These are phyloP conservation scores for Sciurus niger DNA, from an alignment of 2,113 vertebrate genomes.

Conservation along the genomic window DNA sequence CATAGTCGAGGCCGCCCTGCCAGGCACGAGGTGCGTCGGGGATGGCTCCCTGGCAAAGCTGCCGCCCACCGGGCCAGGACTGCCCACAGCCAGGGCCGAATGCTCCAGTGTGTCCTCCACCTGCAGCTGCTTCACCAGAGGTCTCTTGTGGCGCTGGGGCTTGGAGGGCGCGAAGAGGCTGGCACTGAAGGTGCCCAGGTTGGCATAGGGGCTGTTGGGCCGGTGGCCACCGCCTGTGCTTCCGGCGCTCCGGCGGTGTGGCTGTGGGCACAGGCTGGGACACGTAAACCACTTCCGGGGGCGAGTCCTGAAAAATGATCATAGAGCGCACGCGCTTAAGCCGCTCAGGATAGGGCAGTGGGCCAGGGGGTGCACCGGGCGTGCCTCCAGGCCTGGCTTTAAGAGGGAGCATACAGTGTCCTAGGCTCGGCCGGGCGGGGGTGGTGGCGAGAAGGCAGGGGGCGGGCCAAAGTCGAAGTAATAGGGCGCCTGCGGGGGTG, in stretches of 20 bases:
- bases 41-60: slow-evolving; percentile 95
- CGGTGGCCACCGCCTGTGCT: slow-evolving; percentile 93
- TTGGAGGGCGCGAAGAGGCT: slow-evolving; percentile 96
- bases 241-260: slow-evolving; percentile 95
- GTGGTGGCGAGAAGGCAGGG: slow-evolving; percentile 96
- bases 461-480: slow-evolving; percentile 96
- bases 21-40: slow-evolving; percentile 94
- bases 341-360: slow-evolving; percentile 92
- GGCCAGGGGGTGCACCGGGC: slow-evolving; percentile 88
- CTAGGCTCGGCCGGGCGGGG: slow-evolving; percentile 94
- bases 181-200: slow-evolving; percentile 97
- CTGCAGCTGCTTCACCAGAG: slow-evolving; percentile 98
- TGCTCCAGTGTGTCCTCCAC: slow-evolving; percentile 98
- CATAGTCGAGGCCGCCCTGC: slow-evolving; percentile 93
- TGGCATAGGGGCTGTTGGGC: slow-evolving; percentile 99
- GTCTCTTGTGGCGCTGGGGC: slow-evolving; percentile 98
- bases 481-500: slow-evolving; percentile 95
- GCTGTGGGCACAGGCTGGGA: slow-evolving; percentile 93
- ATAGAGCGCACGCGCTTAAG: slow-evolving; percentile 98
- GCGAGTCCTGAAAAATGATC: slow-evolving; percentile 98
- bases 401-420: slow-evolving; percentile 97
- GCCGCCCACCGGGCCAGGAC: slow-evolving; percentile 89
- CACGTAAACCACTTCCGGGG: slow-evolving; percentile 92
- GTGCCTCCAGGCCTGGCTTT: slow-evolving; percentile 95
- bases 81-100: slow-evolving; percentile 93